These are phyloP conservation scores for Nothocercus nigrocapillus DNA, from an alignment of 2,113 vertebrate genomes.

Conservation along the genomic window DNA sequence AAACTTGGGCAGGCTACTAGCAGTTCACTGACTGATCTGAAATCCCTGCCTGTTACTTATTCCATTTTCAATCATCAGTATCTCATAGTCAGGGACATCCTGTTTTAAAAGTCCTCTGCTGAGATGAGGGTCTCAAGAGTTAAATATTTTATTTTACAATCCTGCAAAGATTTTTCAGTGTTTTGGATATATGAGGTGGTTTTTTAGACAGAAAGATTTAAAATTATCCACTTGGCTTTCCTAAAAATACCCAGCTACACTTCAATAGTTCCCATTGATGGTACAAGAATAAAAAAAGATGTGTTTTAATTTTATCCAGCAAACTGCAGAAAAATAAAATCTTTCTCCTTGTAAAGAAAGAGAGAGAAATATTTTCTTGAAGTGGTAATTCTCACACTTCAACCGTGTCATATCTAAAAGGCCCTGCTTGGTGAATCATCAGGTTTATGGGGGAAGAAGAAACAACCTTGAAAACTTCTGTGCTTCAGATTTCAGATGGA, in stretches of 20 bases:
- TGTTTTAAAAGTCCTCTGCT: neutral
- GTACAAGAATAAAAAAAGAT: conserved; percentile 46
- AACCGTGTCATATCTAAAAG: neutral
- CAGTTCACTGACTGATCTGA: neutral
- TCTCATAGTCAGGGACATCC: neutral
- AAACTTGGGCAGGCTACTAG: neutral
- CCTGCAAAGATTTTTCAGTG: neutral
- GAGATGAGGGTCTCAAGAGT: neutral
- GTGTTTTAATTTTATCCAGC: neutral
- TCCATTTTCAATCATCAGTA: fast-evolving
- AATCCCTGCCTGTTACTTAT: neutral
- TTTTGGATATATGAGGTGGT: neutral
- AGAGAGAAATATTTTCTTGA: neutral
- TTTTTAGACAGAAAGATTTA: conserved; percentile 30
- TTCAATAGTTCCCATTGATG: conserved; percentile 19
- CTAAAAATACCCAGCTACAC: conserved; percentile 17
- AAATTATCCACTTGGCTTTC: conserved; percentile 16
- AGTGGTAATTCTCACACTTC: neutral
- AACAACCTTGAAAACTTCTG: neutral
- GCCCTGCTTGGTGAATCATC: neutral
- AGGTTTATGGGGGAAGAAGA: neutral
- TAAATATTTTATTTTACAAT: conserved; percentile 7
- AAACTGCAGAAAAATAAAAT: neutral
- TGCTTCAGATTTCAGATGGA: neutral
- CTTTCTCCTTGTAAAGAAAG: neutral